A percentile compares a stretch with the other conserved stretches of the same genome.
Evolutionary conservation across 2,113 vertebrate genomes (phyloP).

Genomic region (Hippocampus guttulatus): DNA sequence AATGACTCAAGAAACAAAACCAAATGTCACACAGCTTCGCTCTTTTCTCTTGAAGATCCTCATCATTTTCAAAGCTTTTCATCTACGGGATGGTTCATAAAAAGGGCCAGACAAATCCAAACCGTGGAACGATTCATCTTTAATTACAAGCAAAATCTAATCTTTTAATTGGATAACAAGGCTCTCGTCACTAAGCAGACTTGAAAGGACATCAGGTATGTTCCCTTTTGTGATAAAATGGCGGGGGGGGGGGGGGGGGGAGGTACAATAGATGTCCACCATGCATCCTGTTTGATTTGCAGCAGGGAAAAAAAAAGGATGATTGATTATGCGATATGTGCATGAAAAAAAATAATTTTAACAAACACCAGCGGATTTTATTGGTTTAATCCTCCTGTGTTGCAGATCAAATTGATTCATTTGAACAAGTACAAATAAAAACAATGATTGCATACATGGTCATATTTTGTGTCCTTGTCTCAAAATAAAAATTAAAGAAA

Average conservation of each 20-base stretch:
- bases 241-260: too few species aligned
- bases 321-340: neutral
- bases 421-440: too few species aligned
- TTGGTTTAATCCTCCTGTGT: too few species aligned
- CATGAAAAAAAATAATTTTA: too few species aligned
- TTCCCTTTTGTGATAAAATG: neutral
- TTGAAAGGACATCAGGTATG: slow-evolving; percentile 1
- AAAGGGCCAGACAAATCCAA: neutral
- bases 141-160: slow-evolving; percentile 2
- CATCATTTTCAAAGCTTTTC: slow-evolving; percentile 1
- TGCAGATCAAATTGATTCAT: too few species aligned
- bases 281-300: neutral
- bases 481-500: neutral
- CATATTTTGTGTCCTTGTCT: neutral
- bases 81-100: neutral
- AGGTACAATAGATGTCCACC: neutral
- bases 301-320: neutral
- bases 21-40: neutral
- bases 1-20: neutral
- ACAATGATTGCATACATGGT: too few species aligned
- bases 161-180: slow-evolving; percentile 6
- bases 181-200: neutral
- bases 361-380: too few species aligned
- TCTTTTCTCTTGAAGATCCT: slow-evolving; percentile 1
- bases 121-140: neutral